Conservation (phyloP, 2,888 invertebrate species). For the Eupithecia centaureata region DNA sequence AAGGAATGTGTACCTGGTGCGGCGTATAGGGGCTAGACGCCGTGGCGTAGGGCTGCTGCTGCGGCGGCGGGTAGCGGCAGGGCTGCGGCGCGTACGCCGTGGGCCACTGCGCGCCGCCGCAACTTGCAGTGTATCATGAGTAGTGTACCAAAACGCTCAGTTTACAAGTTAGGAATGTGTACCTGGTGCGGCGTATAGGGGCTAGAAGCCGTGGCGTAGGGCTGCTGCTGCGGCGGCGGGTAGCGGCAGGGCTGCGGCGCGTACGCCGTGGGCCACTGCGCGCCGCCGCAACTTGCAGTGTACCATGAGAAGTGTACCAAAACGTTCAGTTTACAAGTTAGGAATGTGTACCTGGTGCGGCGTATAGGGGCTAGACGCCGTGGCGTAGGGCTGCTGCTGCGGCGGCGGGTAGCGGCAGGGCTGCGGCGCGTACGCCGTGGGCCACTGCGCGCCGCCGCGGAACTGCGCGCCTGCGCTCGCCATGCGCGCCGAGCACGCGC, state of each 20-base stretch:
- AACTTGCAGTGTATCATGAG: too few relatives aligned
- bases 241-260: constrained; percentile 81
- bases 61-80: constrained; percentile 82
- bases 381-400: constrained; percentile 75
- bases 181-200: constrained; percentile 79
- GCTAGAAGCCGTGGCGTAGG: constrained; percentile 74
- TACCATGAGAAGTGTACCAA: too few relatives aligned
- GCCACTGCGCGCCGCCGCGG: constrained; percentile 82
- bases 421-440: constrained; percentile 79
- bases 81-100: too few relatives aligned
- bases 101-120: too few relatives aligned
- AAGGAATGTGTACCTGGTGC: constrained; percentile 67
- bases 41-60: constrained; percentile 75
- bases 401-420: constrained; percentile 82
- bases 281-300: too few relatives aligned
- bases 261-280: constrained; percentile 81
- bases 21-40: constrained; percentile 76
- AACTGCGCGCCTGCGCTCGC: constrained; percentile 81
- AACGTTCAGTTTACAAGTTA: too few relatives aligned
- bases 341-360: constrained; percentile 77
- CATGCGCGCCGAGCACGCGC: constrained; percentile 83
- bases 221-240: constrained; percentile 79
- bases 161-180: too few relatives aligned
- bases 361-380: constrained; percentile 75
- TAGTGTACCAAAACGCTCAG: too few relatives aligned